Base-by-base conservation (phyloP, 2,888 invertebrate species). In the Acanthosepion lycidas region DNA sequence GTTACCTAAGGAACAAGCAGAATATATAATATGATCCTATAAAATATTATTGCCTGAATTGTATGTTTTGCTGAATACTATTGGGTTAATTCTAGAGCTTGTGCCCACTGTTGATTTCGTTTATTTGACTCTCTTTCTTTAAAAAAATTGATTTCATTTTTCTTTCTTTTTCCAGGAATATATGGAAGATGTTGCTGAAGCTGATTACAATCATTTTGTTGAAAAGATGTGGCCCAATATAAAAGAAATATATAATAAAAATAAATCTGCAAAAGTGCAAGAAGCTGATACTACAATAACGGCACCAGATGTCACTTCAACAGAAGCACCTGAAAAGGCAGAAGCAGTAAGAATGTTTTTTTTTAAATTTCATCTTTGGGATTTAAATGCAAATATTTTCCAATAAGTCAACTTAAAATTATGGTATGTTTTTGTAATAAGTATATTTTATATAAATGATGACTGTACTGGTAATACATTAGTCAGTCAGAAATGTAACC, bases 151-250 rank as follows among this genome's bases (percentile, higher is more conserved):
- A 20, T 91, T 94, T 28, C 53, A n/a, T 48, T 93, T 91, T 78
- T 9, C 49, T 94, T 8, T 42, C 3, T 94, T 0, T 91, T 95
- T 95, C 9, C 95, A 97, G 97, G 97, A 97, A 95, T 97, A 97
- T 95, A 95, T 97, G 95, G 97, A 97, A 94, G 97, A 97, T 33
- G 95, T 95, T 33, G 97, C 97, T 12, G 95, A 95, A 6, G 96
- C 96, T 6, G 96, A 96, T 94, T 94, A 96, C 64, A 96, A 96
- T 8, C 95, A 95, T 28, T 97, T 97, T 95, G 94, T 95, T 8
- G 96, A 96, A 55, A 97, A 96, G 95, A 96, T 97, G 51, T 97
- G 97, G 97, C 96, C 97, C 6, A 97, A 97, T 95, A 97, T 97
- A 64, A 97, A 97, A 95, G 96, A 97, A 91, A 96, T 97, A 51